Evolutionary conservation across 1,140 invertebrate species (phyloP), one percentile per base, ranked within the genome.

Genomic region (Akabosia matsudoensis): DNA sequence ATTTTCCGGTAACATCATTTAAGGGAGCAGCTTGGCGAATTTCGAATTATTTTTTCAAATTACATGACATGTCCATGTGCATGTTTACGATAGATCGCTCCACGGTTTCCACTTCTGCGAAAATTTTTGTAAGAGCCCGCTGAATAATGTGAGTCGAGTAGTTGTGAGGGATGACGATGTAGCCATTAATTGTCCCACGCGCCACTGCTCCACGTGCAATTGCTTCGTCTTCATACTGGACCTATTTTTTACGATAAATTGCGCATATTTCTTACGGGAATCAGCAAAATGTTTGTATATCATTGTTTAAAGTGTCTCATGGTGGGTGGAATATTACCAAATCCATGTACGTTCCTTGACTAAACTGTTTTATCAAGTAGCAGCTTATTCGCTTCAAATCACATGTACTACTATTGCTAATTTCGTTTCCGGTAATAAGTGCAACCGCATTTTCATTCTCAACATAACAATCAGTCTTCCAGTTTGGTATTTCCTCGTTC

Each of bases 11-110:
- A 45, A n/a, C n/a, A n/a, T n/a, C n/a, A n/a, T n/a, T n/a, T n/a
- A n/a, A n/a, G n/a, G n/a, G n/a, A n/a, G n/a, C n/a, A n/a, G 37
- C 7, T 45, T 45, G 37, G 7, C 7, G 7, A 10, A 10, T 45
- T 45, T 45, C 37, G 37, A 45, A 45, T 10, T 45, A 18, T 45
- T 45, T 45, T 45, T 10, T 18, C 18, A 18, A 45, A 45, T 45
- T 18, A 56, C 54, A 13, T 56, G 54, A 56, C 54, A 56, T 56
- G 54, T 56, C 54, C n/a, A 56, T 13, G 24, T 56, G 54, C 54
- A 56, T 13, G 24, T 13, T 16, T n/a, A 56, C n/a, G 4, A 4
- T 56, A 3, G 54, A 13, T 24, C 54, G 13, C 14, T 56, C 54
- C 14, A 56, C 22, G 54, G 54, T 16, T 56, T 56, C 54, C 4